Percentiles rank a stretch among this genome's conserved stretches.
Evolutionary conservation across 2,797 vertebrate genomes (phyloP).

Genomic region (Acomys russatus): DNA sequence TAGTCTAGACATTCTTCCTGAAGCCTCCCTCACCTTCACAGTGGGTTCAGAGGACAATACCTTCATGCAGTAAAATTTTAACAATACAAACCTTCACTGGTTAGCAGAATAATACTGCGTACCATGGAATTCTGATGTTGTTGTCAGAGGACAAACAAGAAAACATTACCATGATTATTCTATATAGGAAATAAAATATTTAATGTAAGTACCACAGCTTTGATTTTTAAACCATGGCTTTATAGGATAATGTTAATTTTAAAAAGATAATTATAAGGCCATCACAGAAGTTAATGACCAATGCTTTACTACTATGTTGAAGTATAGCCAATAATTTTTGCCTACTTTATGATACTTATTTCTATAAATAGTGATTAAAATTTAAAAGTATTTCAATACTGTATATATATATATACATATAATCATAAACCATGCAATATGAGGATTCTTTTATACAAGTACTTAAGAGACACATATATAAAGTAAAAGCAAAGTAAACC

Average conservation of each 20-base stretch:
- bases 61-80: not conserved
- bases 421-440: not conserved
- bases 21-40: not conserved
- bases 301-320: constrained; percentile 6
- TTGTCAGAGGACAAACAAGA: constrained; percentile 25
- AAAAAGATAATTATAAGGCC: constrained; percentile 14
- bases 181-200: not conserved
- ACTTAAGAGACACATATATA: not conserved
- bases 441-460: not conserved
- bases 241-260: constrained; percentile 46
- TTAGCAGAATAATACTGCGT: not conserved
- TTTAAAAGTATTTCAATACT: constrained; percentile 56
- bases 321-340: constrained; percentile 49
- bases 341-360: not conserved
- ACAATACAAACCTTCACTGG: not conserved
- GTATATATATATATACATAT: not conserved
- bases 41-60: not conserved
- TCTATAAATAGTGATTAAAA: constrained; percentile 12
- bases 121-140: constrained; percentile 7
- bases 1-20: not conserved
- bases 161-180: not conserved
- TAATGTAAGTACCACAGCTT: not conserved
- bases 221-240: constrained; percentile 38
- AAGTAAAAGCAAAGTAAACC: constrained; percentile 1
- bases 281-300: constrained; percentile 48